Evolutionary conservation across 2,888 invertebrate species (phyloP), one percentile per base, ranked within the genome.

Genomic region (Drosophila leonis): DNA sequence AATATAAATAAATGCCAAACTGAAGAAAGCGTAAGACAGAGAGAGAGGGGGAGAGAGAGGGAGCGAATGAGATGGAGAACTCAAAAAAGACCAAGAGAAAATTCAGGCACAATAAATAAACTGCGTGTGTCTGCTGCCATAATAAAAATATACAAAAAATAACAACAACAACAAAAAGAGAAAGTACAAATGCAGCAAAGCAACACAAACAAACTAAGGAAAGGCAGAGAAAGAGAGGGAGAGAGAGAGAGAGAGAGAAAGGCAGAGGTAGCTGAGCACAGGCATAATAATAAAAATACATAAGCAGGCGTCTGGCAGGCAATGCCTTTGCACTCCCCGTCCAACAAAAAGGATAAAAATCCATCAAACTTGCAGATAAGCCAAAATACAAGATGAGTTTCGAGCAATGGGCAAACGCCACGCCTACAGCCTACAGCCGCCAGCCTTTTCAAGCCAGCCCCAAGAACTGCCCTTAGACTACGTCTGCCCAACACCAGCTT

Each of bases 291-390:
- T 78, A 78, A 78, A 78, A 77, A 70, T 64, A 77, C 63, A 68
- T 64, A 77, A 80, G 65, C 61, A 69, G 66, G 55, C 62, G 59
- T 29, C 59, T 44, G 39, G 27, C 59, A 57, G 44, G 39, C 54
- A 39, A 27, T n/a, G 37, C 24, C 7, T 13, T 9, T 12, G 2
- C 29, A 7, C 15, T 20, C 33, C 15, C 9, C 42, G 20, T 20
- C 51, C 64, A 67, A 44, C 49, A 52, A 59, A 87, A 82, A 71
- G 87, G 89, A 89, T 88, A 84, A 83, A 80, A 88, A 87, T 87
- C 87, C 87, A 87, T 87, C 87, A 89, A 87, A 88, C 82, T 87
- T 84, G 87, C 84, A 87, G 87, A 87, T 89, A 88, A 88, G 87
- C 80, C 79, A 78, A 80, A 75, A 66, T 73, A 76, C 69, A 73